These are phyloP conservation scores for Phymastichus coffea DNA, from an alignment of 1,140 invertebrate species.

Conservation along the genomic window DNA sequence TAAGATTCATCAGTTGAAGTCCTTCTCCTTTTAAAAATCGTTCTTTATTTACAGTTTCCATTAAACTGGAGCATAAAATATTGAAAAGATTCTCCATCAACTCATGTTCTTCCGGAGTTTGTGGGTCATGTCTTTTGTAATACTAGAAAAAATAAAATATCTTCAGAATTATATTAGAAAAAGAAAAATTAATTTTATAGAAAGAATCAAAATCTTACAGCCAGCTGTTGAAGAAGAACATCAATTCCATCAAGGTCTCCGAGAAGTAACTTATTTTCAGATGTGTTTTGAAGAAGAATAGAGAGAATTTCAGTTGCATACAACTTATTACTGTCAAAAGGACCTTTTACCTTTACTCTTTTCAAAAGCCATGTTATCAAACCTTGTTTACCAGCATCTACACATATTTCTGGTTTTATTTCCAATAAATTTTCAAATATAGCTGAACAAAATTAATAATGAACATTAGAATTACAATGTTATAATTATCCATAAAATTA, in stretches of 20 bases:
- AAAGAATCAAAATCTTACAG: constrained; percentile 62
- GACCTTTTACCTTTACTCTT: constrained; percentile 79
- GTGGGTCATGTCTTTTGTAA: constrained; percentile 94
- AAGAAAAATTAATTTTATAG: constrained; percentile 4
- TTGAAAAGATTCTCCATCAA: constrained; percentile 99
- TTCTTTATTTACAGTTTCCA: constrained; percentile 84
- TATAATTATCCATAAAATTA: constrained; percentile 15
- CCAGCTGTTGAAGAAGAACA: constrained; percentile 91
- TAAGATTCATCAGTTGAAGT: constrained; percentile 93
- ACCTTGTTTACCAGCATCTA: constrained; percentile 85
- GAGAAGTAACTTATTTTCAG: constrained; percentile 78
- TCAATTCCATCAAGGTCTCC: constrained; percentile 96
- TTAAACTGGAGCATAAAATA: constrained; percentile 89
- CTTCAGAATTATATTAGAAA: not conserved
- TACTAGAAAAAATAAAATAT: constrained; percentile 59
- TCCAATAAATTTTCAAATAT: constrained; percentile 94
- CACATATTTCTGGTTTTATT: constrained; percentile 79
- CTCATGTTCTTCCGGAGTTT: constrained; percentile 89
- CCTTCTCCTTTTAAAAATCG: constrained; percentile 93
- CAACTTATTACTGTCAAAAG: constrained; percentile 95
- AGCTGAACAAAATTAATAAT: constrained; percentile 52
- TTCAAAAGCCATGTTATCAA: constrained; percentile 91
- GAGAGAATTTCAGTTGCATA: constrained; percentile 96
- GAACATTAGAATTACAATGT: not conserved
- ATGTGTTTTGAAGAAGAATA: constrained; percentile 89